Percentiles rank a stretch among this genome's conserved stretches.
phyloP scores from a whole-genome alignment of 2,113 vertebrate species.

The Mixornis gularis region DNA sequence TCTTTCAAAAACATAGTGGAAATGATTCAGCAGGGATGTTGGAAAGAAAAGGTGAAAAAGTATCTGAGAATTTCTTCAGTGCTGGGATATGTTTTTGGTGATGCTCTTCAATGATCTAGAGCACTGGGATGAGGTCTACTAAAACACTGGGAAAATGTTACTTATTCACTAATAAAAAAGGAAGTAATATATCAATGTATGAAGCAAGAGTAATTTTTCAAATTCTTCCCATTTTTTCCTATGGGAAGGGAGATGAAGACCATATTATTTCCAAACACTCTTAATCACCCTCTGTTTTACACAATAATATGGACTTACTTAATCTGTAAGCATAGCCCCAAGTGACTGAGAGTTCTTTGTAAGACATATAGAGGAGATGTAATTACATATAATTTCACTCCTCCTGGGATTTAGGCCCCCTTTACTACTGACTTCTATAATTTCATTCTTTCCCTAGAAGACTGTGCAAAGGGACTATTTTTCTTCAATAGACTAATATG shows the following conservation, averaged over 20 bases:
- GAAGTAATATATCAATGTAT: neutral
- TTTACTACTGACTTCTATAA: neutral
- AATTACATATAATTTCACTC: neutral
- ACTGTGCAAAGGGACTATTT: neutral
- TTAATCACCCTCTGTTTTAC: neutral
- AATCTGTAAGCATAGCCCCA: neutral
- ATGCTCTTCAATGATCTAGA: neutral
- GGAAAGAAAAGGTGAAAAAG: neutral
- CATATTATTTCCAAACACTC: neutral
- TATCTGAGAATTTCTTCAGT: neutral
- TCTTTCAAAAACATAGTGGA: neutral
- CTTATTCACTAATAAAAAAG: neutral
- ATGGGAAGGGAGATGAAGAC: neutral
- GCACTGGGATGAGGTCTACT: neutral
- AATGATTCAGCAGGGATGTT: neutral
- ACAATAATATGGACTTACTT: neutral
- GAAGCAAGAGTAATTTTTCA: neutral
- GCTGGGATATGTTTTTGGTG: neutral
- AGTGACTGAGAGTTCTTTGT: neutral
- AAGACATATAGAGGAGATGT: neutral
- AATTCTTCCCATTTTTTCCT: neutral
- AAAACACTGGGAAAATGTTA: neutral
- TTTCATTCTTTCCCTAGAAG: neutral
- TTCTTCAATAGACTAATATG: neutral
- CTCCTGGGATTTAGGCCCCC: neutral